Conservation (phyloP, 2,797 vertebrate species). For the Lepus townsendii region DNA sequence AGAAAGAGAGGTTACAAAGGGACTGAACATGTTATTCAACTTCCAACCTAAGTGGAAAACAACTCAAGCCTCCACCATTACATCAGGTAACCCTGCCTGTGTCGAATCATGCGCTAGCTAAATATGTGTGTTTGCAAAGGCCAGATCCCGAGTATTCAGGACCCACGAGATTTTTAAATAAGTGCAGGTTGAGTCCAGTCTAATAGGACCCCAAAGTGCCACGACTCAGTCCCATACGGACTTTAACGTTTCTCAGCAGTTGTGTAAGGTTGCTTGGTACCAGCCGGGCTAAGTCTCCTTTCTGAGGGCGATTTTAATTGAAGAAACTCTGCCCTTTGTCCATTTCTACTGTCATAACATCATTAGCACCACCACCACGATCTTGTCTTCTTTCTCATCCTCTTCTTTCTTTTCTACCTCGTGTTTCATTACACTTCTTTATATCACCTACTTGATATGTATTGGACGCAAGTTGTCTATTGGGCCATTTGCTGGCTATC, state of each 20-base stretch:
- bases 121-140: neutral
- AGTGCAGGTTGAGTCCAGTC: neutral
- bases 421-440: neutral
- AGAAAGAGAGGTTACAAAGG: slow-evolving; percentile 2
- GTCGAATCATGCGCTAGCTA: neutral
- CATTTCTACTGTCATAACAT: neutral
- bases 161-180: neutral
- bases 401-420: neutral
- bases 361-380: neutral
- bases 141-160: neutral
- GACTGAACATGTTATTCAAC: neutral
- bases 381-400: neutral
- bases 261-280: neutral
- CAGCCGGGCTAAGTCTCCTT: neutral
- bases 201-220: neutral
- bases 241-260: neutral
- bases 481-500: neutral
- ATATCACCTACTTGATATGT: neutral
- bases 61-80: neutral
- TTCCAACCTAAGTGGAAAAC: slow-evolving; percentile 35
- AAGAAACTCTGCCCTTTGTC: slow-evolving; percentile 17
- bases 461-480: neutral
- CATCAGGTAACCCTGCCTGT: neutral
- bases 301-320: neutral
- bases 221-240: neutral